Evolutionary conservation across 1,140 invertebrate species (phyloP).

Genomic region (Calephelis virginiensis): DNA sequence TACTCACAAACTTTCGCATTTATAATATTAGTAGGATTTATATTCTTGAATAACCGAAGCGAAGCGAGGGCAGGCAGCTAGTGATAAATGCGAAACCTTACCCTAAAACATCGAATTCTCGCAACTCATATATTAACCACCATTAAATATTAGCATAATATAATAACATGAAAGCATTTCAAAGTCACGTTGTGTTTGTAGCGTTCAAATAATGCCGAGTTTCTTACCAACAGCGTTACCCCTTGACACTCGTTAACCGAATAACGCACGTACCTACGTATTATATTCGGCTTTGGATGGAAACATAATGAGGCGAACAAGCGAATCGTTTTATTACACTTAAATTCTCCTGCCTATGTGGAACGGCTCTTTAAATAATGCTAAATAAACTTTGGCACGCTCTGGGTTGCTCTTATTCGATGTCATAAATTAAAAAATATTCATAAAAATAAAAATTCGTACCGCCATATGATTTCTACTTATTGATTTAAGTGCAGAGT

Average conservation of each 20-base stretch:
- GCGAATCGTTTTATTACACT: conserved; percentile 9
- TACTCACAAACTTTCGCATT: too few relatives aligned
- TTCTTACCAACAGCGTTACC: neutral
- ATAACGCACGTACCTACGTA: conserved; percentile 11
- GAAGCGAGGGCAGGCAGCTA: too few relatives aligned
- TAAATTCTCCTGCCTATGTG: neutral
- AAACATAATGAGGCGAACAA: conserved; percentile 1
- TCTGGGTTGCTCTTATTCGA: too few relatives aligned
- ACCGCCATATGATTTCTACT: too few relatives aligned
- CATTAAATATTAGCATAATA: conserved; percentile 8
- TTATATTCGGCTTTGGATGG: conserved; percentile 5
- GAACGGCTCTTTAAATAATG: neutral
- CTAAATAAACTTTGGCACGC: too few relatives aligned
- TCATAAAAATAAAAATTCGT: too few relatives aligned
- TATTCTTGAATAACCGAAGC: too few relatives aligned
- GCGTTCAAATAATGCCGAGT: neutral
- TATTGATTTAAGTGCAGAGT: too few relatives aligned
- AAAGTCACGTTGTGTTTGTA: conserved; percentile 14
- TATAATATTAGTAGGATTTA: too few relatives aligned
- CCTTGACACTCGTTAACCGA: conserved; percentile 9
- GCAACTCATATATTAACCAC: neutral
- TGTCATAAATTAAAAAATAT: too few relatives aligned
- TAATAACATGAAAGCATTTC: conserved; percentile 7
- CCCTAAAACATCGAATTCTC: neutral
- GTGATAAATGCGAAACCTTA: too few relatives aligned